These are phyloP conservation scores for Ptychobarbus kaznakovi DNA, from an alignment of 2,797 vertebrate species.

Conservation along the genomic window DNA sequence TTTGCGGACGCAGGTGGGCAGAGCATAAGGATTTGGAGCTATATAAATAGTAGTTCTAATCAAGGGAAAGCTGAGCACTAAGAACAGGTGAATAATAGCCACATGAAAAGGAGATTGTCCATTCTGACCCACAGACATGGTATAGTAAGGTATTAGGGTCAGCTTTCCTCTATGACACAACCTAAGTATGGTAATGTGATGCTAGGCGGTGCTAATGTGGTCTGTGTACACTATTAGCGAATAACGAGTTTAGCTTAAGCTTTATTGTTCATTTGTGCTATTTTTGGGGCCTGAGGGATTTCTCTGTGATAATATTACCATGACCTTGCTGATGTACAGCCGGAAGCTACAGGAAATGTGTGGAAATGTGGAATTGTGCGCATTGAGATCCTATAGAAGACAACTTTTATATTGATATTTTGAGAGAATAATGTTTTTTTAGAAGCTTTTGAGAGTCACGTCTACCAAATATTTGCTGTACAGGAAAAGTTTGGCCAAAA, in stretches of 20 bases:
- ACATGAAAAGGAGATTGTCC: constrained; percentile 41
- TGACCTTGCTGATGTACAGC: neutral
- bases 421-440: neutral
- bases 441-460: neutral
- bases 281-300: neutral
- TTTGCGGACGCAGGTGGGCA: constrained; percentile 37
- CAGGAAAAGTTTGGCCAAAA: neutral
- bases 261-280: constrained; percentile 2
- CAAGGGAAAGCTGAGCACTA: constrained; percentile 51
- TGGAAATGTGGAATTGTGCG: neutral
- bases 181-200: constrained; percentile 28
- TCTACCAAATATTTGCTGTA: neutral
- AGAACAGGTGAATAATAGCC: constrained; percentile 52
- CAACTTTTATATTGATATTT: neutral
- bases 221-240: constrained; percentile 1
- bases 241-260: constrained; percentile 26
- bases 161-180: constrained; percentile 45
- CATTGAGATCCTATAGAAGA: neutral
- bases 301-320: neutral
- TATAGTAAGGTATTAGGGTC: constrained; percentile 50
- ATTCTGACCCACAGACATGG: constrained; percentile 54
- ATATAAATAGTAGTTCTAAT: constrained; percentile 76
- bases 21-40: constrained; percentile 61
- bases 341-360: neutral
- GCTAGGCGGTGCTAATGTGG: constrained; percentile 22